Evolutionary conservation across 2,888 invertebrate genomes (phyloP), one percentile per base, ranked within the genome.

Genomic region (Oxyscelio sp.): DNA sequence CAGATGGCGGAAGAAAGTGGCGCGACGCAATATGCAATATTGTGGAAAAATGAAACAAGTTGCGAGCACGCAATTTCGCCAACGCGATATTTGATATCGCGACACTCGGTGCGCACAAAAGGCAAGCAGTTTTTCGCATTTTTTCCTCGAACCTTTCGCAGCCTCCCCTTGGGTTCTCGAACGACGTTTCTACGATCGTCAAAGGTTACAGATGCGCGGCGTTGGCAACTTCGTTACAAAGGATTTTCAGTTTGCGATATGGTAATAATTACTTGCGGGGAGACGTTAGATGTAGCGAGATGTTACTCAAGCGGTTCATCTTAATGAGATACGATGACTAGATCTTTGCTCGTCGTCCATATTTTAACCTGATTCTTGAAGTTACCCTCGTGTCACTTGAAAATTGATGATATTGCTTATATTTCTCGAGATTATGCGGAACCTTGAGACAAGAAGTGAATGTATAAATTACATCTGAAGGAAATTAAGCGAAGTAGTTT

Each of bases 1-100:
- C 83, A 71, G 73, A 77, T 66, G 83, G 71, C 52, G 66, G 65
- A 48, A 63, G 68, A 52, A 74, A 75, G n/a, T n/a, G n/a, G n/a
- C n/a, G 82, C 75, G 63, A 56, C 54, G 71, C 71, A 82, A 77
- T 75, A 63, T 81, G 75, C 70, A 82, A 19, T 65, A 70, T 52
- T 43, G 68, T 59, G 63, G 73, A 54, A 71, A 78, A 73, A 66
- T 59, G 65, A 66, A 73, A 38, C 52, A 63, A 48, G n/a, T n/a
- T n/a, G n/a, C n/a, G n/a, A n/a, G n/a, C n/a, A n/a, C n/a, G n/a
- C 66, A 75, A 75, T 81, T 81, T 75, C 8, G 58, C 71, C 24
- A 43, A 40, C 50, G 59, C 21, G 38, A 71, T 65, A 65, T 80
- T 73, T 73, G 71, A 73, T 71, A 73, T 40, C 52, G 50, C 48